Evolutionary conservation across 1,140 invertebrate species (phyloP), one percentile per base, ranked within the genome.

Genomic region (Brachionus calyciflorus): DNA sequence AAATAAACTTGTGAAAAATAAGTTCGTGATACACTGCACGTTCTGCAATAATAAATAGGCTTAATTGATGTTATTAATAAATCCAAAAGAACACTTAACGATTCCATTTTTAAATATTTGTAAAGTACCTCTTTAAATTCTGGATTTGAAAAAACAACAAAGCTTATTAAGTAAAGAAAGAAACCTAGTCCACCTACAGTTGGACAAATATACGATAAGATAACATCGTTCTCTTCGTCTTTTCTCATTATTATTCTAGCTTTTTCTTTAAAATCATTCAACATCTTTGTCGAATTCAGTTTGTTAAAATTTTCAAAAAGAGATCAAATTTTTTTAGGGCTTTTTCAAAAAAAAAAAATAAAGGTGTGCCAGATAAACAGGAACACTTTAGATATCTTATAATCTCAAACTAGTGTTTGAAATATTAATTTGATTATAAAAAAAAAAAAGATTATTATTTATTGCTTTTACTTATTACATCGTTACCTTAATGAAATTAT

Each of bases 31-130:
- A 60, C 19, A 17, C 17, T n/a, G 17, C 55, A 60, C 19, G 55
- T 60, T 19, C 55, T 28, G 19, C 55, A 60, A 28, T 60, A 60
- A 17, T 37, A 60, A n/a, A 60, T 37, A 1, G 55, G 28, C 5
- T 60, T 60, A 19, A 60, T 33, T 7, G 55, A 33, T 41, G 55
- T 60, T 33, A 60, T 37, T 19, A 60, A 33, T 17, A 60, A 37
- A 37, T 60, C 55, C 9, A 40, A 60, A 33, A 60, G 12, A 19
- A 60, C n/a, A 21, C 28, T 60, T 7, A 60, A 60, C 33, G 55
- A 60, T 37, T 60, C 55, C 55, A 60, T 60, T 60, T 60, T 60
- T 17, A 40, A 21, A 60, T 60, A 60, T 60, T 60, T 60, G 30
- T 60, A 60, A 12, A 60, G 17, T 28, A 60, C 17, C 17, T 60